A percentile compares a stretch with the other conserved stretches of the same genome.
Conservation (phyloP, 2,888 invertebrate species). For the Melikaiella ostensackeni region DNA sequence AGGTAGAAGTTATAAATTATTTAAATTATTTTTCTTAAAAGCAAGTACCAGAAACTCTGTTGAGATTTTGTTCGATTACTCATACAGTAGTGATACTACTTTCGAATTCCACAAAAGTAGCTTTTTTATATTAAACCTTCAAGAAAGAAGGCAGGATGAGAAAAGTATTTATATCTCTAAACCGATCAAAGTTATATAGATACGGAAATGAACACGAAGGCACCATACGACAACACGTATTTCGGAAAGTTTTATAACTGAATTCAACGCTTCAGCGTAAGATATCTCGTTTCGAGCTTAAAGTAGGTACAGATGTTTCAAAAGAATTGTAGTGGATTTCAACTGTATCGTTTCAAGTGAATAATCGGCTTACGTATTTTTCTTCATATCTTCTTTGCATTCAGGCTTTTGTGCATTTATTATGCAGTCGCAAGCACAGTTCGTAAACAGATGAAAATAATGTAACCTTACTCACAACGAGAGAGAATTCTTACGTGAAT, state of each 20-base stretch:
- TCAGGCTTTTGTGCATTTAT: background rate
- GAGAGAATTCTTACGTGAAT: background rate
- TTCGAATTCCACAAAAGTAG: background rate
- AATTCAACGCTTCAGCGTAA: too few species aligned
- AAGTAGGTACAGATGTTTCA: background rate
- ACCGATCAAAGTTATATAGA: too few species aligned
- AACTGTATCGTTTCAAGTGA: background rate
- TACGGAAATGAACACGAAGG: too few species aligned
- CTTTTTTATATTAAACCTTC: background rate
- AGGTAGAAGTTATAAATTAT: too few species aligned
- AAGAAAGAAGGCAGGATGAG: background rate
- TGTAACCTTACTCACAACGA: background rate
- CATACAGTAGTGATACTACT: too few species aligned
- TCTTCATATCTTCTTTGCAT: background rate
- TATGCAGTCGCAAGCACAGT: background rate
- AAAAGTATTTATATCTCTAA: background rate
- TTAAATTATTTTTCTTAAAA: too few species aligned
- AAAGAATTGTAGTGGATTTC: constrained; percentile 1
- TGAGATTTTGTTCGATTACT: too few species aligned
- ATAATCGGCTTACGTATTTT: background rate
- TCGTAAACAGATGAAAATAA: background rate
- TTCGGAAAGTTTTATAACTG: too few species aligned
- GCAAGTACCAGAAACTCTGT: too few species aligned
- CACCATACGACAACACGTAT: background rate
- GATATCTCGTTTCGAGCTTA: too few species aligned